Conservation (phyloP, 1,140 invertebrate genomes). For the Procambarus clarkii region DNA sequence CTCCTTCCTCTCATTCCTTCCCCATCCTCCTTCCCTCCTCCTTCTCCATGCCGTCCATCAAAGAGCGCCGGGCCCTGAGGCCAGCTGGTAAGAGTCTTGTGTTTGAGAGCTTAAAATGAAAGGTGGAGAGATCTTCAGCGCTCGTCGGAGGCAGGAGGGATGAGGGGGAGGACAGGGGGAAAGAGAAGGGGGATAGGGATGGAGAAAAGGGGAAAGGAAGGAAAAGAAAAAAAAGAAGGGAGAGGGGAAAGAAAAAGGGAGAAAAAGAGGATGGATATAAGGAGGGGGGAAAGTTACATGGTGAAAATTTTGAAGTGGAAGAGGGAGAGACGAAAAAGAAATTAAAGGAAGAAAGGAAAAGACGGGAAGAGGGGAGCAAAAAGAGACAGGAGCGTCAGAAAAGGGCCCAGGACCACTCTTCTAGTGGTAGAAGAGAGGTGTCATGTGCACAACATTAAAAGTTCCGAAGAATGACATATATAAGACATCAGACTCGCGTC, state of each 20-base stretch:
- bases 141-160: background rate
- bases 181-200: background rate
- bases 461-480: too few relatives aligned
- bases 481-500: too few relatives aligned
- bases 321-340: too few relatives aligned
- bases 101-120: constrained; percentile 55
- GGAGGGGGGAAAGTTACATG: too few relatives aligned
- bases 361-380: too few relatives aligned
- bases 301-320: too few relatives aligned
- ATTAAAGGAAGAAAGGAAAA: too few relatives aligned
- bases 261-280: too few relatives aligned
- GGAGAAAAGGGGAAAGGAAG: background rate
- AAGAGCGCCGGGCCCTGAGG: constrained; percentile 35
- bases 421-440: too few relatives aligned
- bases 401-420: too few relatives aligned
- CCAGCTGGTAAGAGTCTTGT: constrained; percentile 52
- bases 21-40: background rate
- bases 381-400: too few relatives aligned
- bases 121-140: constrained; percentile 37
- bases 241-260: background rate
- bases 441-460: too few relatives aligned
- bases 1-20: background rate
- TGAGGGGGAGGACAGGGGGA: background rate
- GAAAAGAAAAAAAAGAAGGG: background rate
- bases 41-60: constrained; percentile 32